Percentiles rank a stretch among this genome's conserved stretches.
phyloP scores from a whole-genome alignment of 1,140 invertebrate species.

The Saccostrea echinata region DNA sequence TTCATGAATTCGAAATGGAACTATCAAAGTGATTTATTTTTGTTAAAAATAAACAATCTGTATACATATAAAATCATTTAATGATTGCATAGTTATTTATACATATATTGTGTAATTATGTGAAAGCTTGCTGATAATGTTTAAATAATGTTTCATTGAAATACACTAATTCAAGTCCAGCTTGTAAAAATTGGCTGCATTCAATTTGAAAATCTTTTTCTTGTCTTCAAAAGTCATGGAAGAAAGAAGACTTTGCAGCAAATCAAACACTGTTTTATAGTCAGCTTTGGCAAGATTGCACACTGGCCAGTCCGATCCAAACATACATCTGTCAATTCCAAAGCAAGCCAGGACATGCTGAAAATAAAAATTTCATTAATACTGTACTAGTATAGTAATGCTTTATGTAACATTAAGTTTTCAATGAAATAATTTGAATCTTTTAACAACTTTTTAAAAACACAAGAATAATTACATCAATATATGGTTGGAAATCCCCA shows the following conservation, averaged over 20 bases:
- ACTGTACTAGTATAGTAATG: too few relatives aligned
- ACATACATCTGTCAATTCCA: slow-evolving; percentile 64
- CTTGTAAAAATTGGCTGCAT: slow-evolving; percentile 60
- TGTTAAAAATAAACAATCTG: too few relatives aligned
- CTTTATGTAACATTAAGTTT: too few relatives aligned
- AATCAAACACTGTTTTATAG: slow-evolving; percentile 57
- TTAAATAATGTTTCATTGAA: too few relatives aligned
- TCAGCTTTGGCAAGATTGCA: slow-evolving; percentile 58
- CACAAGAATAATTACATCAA: slow-evolving; percentile 55
- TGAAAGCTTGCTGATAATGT: too few relatives aligned
- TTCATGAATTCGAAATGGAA: too few relatives aligned
- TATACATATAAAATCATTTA: too few relatives aligned
- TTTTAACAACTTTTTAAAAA: too few relatives aligned
- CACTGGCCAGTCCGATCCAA: slow-evolving; percentile 70
- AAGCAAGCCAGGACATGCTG: slow-evolving; percentile 66
- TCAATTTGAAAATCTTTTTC: slow-evolving; percentile 62
- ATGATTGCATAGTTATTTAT: too few relatives aligned
- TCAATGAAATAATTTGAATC: too few relatives aligned
- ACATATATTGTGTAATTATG: too few relatives aligned
- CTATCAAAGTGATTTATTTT: too few relatives aligned
- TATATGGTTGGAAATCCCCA: slow-evolving; percentile 64
- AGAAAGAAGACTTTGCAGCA: slow-evolving; percentile 53
- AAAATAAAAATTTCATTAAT: slow-evolving; percentile 44
- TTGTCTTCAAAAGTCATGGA: slow-evolving; percentile 54
- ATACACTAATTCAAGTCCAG: neutral